These are phyloP conservation scores for Helicolenus hilgendorfi DNA, from an alignment of 2,797 vertebrate species.

Conservation along the genomic window DNA sequence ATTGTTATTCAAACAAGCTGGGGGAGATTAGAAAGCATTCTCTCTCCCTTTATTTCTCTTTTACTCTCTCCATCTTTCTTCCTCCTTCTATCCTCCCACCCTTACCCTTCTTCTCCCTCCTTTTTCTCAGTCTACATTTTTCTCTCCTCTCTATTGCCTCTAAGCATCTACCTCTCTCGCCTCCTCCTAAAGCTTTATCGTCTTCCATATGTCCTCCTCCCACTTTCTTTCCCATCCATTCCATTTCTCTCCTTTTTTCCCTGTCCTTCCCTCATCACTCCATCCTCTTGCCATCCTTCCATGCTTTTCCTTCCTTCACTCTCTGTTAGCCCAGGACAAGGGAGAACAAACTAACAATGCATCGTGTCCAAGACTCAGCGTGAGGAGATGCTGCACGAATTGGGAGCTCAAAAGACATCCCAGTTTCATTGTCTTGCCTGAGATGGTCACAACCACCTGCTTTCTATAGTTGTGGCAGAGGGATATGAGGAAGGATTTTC, in stretches of 20 bases:
- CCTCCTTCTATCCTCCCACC: neutral
- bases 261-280: neutral
- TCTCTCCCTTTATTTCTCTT: neutral
- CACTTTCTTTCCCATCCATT: neutral
- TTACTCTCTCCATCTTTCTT: neutral
- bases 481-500: neutral
- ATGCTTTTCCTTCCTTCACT: neutral
- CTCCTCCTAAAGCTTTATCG: neutral
- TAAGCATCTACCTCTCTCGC: neutral
- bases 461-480: neutral
- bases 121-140: neutral
- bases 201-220: neutral
- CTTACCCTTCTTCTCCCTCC: neutral
- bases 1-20: conserved; percentile 45
- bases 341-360: too few species aligned
- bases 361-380: neutral
- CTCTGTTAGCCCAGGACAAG: neutral
- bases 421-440: neutral
- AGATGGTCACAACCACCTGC: neutral
- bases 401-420: neutral
- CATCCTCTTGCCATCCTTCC: neutral
- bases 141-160: neutral
- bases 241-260: neutral
- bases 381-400: neutral
- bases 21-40: neutral